These are phyloP conservation scores for Pseudopodoces humilis DNA, from an alignment of 2,113 vertebrate genomes.

Conservation along the genomic window DNA sequence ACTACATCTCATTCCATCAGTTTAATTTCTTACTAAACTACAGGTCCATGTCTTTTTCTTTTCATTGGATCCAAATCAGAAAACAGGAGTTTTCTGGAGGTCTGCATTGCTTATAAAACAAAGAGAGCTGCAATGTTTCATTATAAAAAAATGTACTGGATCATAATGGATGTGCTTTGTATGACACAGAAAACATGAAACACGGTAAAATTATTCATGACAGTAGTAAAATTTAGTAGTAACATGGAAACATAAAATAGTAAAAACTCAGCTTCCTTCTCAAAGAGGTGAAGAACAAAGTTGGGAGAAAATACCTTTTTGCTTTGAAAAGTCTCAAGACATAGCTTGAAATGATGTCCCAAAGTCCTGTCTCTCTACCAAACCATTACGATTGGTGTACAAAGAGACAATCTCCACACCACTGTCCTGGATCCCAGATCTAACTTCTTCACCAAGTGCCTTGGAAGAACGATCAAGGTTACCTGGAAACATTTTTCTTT, in stretches of 20 bases:
- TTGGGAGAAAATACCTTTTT: neutral
- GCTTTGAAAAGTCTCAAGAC: neutral
- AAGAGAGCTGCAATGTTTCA: neutral
- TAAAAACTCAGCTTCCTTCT: neutral
- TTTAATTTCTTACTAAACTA: neutral
- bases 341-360: neutral
- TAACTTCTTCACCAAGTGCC: neutral
- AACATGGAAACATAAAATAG: neutral
- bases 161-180: neutral
- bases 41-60: neutral
- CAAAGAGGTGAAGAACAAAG: neutral
- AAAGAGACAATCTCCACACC: neutral
- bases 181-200: neutral
- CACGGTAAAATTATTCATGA: rapidly evolving
- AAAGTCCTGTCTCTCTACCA: neutral
- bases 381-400: neutral
- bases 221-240: neutral
- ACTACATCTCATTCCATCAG: neutral
- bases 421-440: neutral
- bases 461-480: neutral
- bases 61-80: neutral
- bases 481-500: neutral
- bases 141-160: neutral
- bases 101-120: neutral
- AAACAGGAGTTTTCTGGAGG: neutral